Evolutionary conservation across 2,113 vertebrate species (phyloP).

Genomic region (Hippotragus niger): DNA sequence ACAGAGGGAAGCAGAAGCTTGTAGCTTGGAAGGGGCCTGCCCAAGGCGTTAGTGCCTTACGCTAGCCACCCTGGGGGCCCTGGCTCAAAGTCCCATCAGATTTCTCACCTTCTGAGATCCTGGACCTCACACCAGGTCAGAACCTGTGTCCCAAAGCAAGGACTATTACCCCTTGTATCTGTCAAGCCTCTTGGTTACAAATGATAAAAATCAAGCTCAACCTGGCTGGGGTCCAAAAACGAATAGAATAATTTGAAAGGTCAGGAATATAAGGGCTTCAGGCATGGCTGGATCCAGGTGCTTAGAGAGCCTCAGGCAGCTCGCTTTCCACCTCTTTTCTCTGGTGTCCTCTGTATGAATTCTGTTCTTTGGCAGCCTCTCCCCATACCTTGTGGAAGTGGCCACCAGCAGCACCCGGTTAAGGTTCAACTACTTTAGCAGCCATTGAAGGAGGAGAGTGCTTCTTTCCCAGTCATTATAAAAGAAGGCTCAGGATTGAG

Average conservation of each 20-base stretch:
- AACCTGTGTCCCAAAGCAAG: neutral
- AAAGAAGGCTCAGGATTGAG: neutral
- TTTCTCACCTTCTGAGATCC: neutral
- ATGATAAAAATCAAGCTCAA: neutral
- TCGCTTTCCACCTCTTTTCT: neutral
- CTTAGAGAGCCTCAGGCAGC: neutral
- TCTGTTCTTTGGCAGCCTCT: neutral
- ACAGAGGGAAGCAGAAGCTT: rapidly evolving
- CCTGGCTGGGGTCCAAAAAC: neutral
- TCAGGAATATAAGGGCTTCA: neutral
- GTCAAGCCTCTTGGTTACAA: neutral
- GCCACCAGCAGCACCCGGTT: neutral
- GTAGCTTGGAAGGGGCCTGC: neutral
- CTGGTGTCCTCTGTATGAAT: neutral
- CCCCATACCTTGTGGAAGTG: rapidly evolving
- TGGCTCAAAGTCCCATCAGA: neutral
- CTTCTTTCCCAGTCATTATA: rapidly evolving
- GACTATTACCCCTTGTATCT: neutral
- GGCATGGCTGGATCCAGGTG: neutral
- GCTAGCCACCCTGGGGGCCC: neutral
- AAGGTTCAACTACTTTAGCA: rapidly evolving
- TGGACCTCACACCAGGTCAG: neutral
- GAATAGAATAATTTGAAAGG: neutral
- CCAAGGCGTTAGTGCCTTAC: rapidly evolving
- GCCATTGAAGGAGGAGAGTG: rapidly evolving